phyloP scores from a whole-genome alignment of 2,797 vertebrate genomes.

The Eutrigla gurnardus region DNA sequence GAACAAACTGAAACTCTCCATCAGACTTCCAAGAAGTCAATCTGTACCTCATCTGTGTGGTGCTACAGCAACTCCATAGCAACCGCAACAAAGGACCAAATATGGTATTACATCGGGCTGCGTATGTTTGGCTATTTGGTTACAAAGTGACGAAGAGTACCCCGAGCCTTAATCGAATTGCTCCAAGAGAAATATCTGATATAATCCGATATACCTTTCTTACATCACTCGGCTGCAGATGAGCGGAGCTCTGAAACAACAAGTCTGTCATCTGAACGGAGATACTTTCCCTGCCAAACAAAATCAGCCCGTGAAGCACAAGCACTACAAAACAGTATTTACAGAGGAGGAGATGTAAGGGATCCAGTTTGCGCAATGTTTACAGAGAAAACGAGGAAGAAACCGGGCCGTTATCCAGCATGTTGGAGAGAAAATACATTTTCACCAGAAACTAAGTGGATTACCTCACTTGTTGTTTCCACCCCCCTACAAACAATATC shows the following conservation, averaged over 20 bases:
- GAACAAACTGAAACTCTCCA: conserved; percentile 16
- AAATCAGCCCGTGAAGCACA: conserved; percentile 48
- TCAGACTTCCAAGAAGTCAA: conserved; percentile 23
- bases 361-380: conserved; percentile 64
- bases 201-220: conserved; percentile 71
- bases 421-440: conserved; percentile 36
- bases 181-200: conserved; percentile 70
- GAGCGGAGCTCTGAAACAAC: conserved; percentile 57
- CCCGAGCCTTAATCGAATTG: conserved; percentile 61
- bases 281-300: conserved; percentile 49
- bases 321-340: conserved; percentile 51
- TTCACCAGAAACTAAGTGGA: conserved; percentile 21
- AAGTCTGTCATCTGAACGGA: conserved; percentile 43
- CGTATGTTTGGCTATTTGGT: conserved; percentile 65
- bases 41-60: conserved; percentile 32
- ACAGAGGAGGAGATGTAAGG: conserved; percentile 38
- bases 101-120: conserved; percentile 65
- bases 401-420: conserved; percentile 37
- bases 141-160: conserved; percentile 62
- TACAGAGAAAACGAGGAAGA: conserved; percentile 38
- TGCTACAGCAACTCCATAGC: conserved; percentile 48
- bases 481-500: conserved; percentile 5
- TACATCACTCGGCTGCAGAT: conserved; percentile 62
- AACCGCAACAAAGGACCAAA: conserved; percentile 67
- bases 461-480: conserved; percentile 14